Base-by-base conservation (phyloP, 2,113 vertebrate genomes). In the Leptodactylus fuscus region DNA sequence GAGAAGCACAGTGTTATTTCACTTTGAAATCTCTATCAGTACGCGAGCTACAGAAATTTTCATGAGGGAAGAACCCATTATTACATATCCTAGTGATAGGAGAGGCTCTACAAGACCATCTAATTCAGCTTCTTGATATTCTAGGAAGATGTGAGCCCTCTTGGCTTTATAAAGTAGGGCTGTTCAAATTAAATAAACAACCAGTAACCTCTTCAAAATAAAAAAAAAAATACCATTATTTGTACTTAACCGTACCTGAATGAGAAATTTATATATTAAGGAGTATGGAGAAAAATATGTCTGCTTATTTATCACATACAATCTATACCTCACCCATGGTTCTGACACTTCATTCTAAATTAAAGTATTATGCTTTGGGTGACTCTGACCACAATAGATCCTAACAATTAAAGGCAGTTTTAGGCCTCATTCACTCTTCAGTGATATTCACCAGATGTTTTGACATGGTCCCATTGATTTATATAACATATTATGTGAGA, bases 11-110 rank as follows among this genome's bases (percentile, higher is more conserved):
- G 60, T 18, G 24, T 76, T 76, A 76, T 32, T 76, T 29, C 27
- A 51, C 46, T 51, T 27, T 32, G 48, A 76, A 76, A 51, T 76
- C 74, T 76, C 36, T 49, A 24, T 48, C 74, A 16, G 18, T 34
- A 51, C 2, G 24, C 3, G 32, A 22, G 34, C 16, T 36, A 38
- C 9, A 38, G 20, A 69, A 36, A 36, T 32, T 69, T 34, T 36
- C 16, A 20, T 22, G 2, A 38, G 34, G 6, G 9, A 34, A 10
- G 18, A 36, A 36, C 2, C 6, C 65, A 20, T 8, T 9, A 69
- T 69, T 29, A 16, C 1, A 65, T 16, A n/a, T 18, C 65, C 65
- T 69, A 20, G 65, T 36, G 65, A 18, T 9, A 69, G 65, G 62
- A 34, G 11, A n/a, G 51, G 51, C 18, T 55, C 5, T 62, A 62